Percentiles rank a stretch among this genome's conserved stretches.
Conservation (phyloP, 2,888 invertebrate genomes). For the Amblyteles armatorius region DNA sequence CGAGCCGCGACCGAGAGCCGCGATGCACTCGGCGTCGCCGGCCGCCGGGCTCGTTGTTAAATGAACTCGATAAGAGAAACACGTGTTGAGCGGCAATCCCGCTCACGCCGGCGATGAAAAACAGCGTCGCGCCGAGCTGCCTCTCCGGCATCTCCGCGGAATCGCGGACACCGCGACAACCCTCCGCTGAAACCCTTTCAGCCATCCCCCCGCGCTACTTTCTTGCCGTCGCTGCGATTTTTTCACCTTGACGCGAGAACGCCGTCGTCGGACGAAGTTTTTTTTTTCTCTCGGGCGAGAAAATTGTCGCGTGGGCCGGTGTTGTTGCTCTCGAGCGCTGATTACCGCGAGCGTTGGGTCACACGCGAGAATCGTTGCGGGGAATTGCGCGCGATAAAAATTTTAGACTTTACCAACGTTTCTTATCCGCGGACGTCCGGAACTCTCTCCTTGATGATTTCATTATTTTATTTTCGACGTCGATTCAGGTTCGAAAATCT, state of each 20-base stretch:
- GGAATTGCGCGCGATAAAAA: too few relatives aligned
- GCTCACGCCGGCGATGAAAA: background rate
- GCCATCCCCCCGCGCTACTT: background rate
- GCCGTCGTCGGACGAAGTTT: background rate
- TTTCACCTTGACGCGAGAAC: background rate
- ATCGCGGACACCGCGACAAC: background rate
- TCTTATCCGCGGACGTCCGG: too few relatives aligned
- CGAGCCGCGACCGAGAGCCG: conserved; percentile 19
- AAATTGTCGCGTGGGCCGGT: background rate
- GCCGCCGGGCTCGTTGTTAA: conserved; percentile 67
- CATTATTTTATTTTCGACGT: too few relatives aligned
- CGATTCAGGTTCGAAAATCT: too few relatives aligned
- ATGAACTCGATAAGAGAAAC: conserved; percentile 81
- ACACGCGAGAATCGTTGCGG: background rate
- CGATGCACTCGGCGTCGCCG: conserved; percentile 38
- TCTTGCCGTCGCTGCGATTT: background rate
- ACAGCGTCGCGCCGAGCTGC: background rate
- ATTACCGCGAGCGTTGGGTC: background rate
- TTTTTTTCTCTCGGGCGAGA: background rate
- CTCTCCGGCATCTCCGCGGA: background rate
- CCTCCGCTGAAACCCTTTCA: background rate
- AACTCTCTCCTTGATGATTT: too few relatives aligned
- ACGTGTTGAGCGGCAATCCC: conserved; percentile 78
- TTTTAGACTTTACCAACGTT: too few relatives aligned
- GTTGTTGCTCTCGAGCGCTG: background rate